A percentile compares a stretch with the other conserved stretches of the same genome.
These are phyloP conservation scores for Argentina silus DNA, from an alignment of 2,797 vertebrate species.

Conservation along the genomic window DNA sequence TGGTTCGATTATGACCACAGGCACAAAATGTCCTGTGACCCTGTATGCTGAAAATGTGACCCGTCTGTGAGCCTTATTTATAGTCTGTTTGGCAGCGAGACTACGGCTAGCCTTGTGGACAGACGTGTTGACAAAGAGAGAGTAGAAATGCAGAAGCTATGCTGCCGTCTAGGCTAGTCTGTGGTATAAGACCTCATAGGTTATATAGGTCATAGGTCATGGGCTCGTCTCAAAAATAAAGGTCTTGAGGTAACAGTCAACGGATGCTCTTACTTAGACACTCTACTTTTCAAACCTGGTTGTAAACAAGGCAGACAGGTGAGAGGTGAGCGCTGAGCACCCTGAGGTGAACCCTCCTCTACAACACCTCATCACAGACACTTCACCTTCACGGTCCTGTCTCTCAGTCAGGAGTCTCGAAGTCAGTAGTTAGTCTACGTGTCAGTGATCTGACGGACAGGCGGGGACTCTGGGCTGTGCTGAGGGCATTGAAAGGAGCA, in stretches of 20 bases:
- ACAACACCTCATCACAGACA: too few species aligned
- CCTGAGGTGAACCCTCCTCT: slow-evolving; percentile 7
- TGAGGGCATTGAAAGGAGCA: not conserved
- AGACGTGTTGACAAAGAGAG: too few species aligned
- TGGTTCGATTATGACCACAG: not conserved
- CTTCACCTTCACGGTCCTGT: slow-evolving; percentile 29
- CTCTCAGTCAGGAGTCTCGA: slow-evolving; percentile 5
- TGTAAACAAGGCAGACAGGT: slow-evolving; percentile 11
- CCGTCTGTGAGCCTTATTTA: too few species aligned
- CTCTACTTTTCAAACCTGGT: slow-evolving; percentile 3
- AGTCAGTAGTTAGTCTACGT: slow-evolving; percentile 9
- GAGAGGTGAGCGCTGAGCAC: not conserved
- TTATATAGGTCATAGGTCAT: not conserved
- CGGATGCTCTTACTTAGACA: not conserved
- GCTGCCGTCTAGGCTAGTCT: too few species aligned
- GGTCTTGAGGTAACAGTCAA: not conserved
- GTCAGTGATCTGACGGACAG: not conserved
- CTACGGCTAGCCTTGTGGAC: too few species aligned
- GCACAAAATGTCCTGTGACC: not conserved
- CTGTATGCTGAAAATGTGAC: not conserved
- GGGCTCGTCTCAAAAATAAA: not conserved
- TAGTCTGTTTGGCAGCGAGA: too few species aligned
- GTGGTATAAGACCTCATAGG: not conserved
- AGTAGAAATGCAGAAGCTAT: too few species aligned
- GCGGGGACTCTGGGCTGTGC: not conserved